Percentiles rank a stretch among this genome's conserved stretches.
Evolutionary conservation across 2,113 vertebrate species (phyloP).

Genomic region (Leptocoma aspasia): DNA sequence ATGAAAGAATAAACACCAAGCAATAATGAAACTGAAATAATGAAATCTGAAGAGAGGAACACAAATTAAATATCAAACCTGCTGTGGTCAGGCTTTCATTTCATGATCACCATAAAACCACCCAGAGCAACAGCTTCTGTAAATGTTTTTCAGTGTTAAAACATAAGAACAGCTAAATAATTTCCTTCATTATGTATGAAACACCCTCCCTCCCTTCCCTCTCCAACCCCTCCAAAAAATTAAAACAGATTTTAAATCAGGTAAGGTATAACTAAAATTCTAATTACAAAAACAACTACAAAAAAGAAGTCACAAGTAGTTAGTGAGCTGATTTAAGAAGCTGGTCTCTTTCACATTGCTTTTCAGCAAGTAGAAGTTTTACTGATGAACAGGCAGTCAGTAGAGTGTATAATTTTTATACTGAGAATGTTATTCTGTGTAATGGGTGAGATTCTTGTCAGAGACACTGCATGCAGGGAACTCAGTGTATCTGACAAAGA

Average conservation of each 20-base stretch:
- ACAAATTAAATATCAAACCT: not conserved
- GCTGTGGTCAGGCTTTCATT: not conserved
- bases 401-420: not conserved
- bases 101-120: not conserved
- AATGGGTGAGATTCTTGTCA: not conserved
- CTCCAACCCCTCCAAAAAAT: rapidly evolving
- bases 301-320: not conserved
- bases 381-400: not conserved
- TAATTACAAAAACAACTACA: not conserved
- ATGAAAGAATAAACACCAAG: not conserved
- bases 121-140: not conserved
- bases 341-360: not conserved
- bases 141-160: not conserved
- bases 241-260: not conserved
- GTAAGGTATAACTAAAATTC: not conserved
- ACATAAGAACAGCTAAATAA: not conserved
- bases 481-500: rapidly evolving
- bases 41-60: not conserved
- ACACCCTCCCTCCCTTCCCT: rapidly evolving
- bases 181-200: not conserved
- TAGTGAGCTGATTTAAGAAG: not conserved
- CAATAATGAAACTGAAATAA: not conserved
- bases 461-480: not conserved
- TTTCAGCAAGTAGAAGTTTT: not conserved
- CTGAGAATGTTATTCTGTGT: not conserved